phyloP scores from a whole-genome alignment of 1,140 invertebrate species.

The Chrysopa pallens region DNA sequence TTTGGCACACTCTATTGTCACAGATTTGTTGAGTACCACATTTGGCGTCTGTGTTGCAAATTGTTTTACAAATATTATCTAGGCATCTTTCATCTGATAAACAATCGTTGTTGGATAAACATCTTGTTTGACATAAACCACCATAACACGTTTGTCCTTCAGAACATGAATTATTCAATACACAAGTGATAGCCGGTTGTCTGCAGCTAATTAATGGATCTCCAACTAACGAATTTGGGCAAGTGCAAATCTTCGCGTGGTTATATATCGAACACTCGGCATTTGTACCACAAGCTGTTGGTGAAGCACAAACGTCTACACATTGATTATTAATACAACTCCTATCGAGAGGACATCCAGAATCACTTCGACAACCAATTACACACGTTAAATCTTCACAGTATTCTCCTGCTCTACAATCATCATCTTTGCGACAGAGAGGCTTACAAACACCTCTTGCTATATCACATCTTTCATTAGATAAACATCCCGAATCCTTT shows the following conservation, averaged over 20 bases:
- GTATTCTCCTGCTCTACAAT: constrained; percentile 68
- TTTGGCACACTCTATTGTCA: constrained; percentile 65
- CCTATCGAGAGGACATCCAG: constrained; percentile 46
- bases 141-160: constrained; percentile 51
- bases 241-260: constrained; percentile 56
- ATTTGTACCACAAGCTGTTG: constrained; percentile 71
- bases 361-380: constrained; percentile 62
- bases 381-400: constrained; percentile 63
- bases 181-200: constrained; percentile 41
- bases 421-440: constrained; percentile 52
- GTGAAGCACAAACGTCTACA: constrained; percentile 38
- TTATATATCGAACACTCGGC: constrained; percentile 47
- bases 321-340: constrained; percentile 62
- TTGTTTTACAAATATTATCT: constrained; percentile 55
- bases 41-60: constrained; percentile 68
- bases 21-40: constrained; percentile 70
- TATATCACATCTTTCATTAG: constrained; percentile 60
- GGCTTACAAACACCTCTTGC: constrained; percentile 41
- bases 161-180: constrained; percentile 40
- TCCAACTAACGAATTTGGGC: constrained; percentile 50
- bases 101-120: constrained; percentile 59
- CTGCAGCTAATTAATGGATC: constrained; percentile 56
- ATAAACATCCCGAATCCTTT: constrained; percentile 50
- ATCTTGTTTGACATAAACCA: constrained; percentile 51
- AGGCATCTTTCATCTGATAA: constrained; percentile 70